Evolutionary conservation across 1,140 invertebrate species (phyloP).

Genomic region (Episyrphus balteatus): DNA sequence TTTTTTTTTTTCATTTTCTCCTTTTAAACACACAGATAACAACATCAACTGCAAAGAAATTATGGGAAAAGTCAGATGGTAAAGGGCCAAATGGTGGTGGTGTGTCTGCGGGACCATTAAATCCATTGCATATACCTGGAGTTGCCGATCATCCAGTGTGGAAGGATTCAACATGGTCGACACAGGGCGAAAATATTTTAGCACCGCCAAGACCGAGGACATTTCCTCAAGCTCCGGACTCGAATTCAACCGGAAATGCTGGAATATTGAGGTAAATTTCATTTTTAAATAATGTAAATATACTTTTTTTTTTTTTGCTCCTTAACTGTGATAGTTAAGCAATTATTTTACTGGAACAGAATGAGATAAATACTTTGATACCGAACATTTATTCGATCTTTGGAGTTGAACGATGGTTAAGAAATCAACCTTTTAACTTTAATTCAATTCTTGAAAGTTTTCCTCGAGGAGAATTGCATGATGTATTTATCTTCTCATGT

Average conservation of each 20-base stretch:
- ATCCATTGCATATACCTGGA: constrained; percentile 34
- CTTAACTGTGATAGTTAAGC: background rate
- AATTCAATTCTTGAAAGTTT: no score
- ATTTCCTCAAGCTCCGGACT: constrained; percentile 31
- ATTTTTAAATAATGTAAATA: background rate
- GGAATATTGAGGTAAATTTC: constrained; percentile 31
- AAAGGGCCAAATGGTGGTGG: constrained; percentile 22
- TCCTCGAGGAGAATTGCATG: no score
- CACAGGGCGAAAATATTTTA: constrained; percentile 33
- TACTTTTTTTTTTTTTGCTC: background rate
- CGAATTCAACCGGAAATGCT: constrained; percentile 28
- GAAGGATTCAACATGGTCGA: constrained; percentile 37
- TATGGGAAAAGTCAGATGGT: constrained; percentile 36
- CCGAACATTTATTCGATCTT: no score
- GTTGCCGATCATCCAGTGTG: constrained; percentile 33
- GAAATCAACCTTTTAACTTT: no score
- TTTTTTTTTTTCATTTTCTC: background rate
- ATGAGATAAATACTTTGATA: no score
- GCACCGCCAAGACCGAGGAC: constrained; percentile 25
- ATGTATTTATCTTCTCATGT: no score
- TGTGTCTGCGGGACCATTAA: constrained; percentile 25
- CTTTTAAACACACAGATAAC: constrained; percentile 25
- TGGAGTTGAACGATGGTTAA: no score
- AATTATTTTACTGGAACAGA: no score
- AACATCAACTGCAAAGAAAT: constrained; percentile 36